Conservation (phyloP, 2,888 invertebrate genomes). For the Rotaria sp. region DNA sequence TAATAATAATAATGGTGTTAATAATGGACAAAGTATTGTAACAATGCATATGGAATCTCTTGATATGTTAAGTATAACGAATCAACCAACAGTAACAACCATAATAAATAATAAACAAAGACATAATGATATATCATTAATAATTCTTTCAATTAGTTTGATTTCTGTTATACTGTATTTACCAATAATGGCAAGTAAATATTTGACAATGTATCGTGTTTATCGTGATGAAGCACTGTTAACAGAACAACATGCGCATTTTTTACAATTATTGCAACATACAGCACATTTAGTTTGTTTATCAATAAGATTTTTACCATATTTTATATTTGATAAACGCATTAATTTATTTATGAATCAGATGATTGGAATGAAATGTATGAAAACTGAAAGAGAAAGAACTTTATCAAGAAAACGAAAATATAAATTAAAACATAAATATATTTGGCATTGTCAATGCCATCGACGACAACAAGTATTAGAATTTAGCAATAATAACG, state of each 20-base stretch:
- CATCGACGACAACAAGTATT: neutral
- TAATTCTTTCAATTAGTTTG: neutral
- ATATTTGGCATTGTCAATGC: neutral
- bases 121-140: neutral
- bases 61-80: neutral
- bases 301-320: neutral
- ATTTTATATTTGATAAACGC: neutral
- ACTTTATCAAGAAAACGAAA: neutral
- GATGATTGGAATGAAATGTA: neutral
- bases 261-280: neutral
- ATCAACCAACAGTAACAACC: neutral
- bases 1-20: neutral
- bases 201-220: neutral
- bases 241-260: neutral
- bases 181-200: neutral
- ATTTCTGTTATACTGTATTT: neutral
- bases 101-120: neutral
- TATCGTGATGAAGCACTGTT: neutral
- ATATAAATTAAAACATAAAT: neutral
- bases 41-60: neutral
- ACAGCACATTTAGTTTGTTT: neutral
- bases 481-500: neutral
- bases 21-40: neutral
- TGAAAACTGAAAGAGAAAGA: neutral
- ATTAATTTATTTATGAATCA: neutral